Evolutionary conservation across 2,888 invertebrate genomes (phyloP).

Genomic region (Eilema caniola): DNA sequence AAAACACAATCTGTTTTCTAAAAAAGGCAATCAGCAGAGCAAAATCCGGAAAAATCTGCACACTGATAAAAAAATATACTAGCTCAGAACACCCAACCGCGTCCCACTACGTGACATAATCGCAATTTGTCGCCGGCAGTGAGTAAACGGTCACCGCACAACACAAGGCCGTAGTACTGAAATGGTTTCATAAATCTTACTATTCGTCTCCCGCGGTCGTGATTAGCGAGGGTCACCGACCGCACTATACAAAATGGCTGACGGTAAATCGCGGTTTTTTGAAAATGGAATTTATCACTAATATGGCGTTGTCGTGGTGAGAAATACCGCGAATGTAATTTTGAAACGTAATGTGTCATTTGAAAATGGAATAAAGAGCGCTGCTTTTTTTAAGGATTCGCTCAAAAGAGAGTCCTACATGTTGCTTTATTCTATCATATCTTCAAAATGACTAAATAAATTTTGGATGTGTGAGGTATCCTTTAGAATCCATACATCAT

Average conservation of each 20-base stretch:
- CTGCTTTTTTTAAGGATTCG: no score
- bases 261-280: slow-evolving; percentile 48
- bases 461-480: neutral
- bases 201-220: slow-evolving; percentile 43
- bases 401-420: neutral
- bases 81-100: slow-evolving; percentile 31
- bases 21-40: slow-evolving; percentile 15
- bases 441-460: no score
- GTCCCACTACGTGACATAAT: slow-evolving; percentile 33
- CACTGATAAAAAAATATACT: slow-evolving; percentile 28
- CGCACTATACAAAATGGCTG: slow-evolving; percentile 51
- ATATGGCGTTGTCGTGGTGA: slow-evolving; percentile 22
- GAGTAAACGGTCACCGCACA: slow-evolving; percentile 29
- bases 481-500: neutral
- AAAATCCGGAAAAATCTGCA: slow-evolving; percentile 16
- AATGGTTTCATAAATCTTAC: slow-evolving; percentile 46
- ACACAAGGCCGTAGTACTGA: slow-evolving; percentile 47
- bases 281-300: slow-evolving; percentile 45
- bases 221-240: slow-evolving; percentile 49
- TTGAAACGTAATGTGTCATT: neutral
- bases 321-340: neutral
- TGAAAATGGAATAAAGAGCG: neutral
- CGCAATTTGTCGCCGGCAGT: slow-evolving; percentile 42
- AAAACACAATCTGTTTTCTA: neutral
- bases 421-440: neutral